Percentiles rank a stretch among this genome's conserved stretches.
These are phyloP conservation scores for Frieseomelitta varia DNA, from an alignment of 1,140 invertebrate genomes.

Conservation along the genomic window DNA sequence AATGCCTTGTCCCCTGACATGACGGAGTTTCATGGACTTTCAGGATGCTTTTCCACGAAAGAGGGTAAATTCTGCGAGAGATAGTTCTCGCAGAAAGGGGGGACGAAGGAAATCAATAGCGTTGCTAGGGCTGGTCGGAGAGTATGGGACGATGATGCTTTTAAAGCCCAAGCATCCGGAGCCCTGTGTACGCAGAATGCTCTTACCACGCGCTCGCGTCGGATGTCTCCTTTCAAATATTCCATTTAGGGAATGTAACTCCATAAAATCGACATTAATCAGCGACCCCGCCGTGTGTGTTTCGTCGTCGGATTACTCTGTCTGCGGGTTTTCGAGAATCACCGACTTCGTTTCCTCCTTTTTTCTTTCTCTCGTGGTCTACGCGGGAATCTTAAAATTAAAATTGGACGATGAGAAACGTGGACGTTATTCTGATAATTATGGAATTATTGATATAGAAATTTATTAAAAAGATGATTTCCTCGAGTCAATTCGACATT, in stretches of 20 bases:
- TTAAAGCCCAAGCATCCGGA: constrained; percentile 75
- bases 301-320: not conserved
- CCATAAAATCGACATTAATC: constrained; percentile 43
- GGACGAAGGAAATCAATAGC: constrained; percentile 82
- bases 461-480: too few species aligned
- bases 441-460: not conserved
- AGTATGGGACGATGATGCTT: constrained; percentile 78
- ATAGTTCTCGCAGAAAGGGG: constrained; percentile 73
- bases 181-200: constrained; percentile 66
- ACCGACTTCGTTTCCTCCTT: not conserved
- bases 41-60: constrained; percentile 73
- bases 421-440: not conserved
- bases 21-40: constrained; percentile 55
- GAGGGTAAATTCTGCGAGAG: constrained; percentile 75
- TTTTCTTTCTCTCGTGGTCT: not conserved
- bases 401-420: not conserved
- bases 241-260: constrained; percentile 55
- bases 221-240: constrained; percentile 61
- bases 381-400: not conserved
- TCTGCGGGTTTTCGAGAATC: not conserved
- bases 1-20: constrained; percentile 43
- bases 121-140: constrained; percentile 78
- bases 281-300: not conserved
- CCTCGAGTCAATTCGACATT: too few species aligned
- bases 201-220: constrained; percentile 50